Base-by-base conservation (phyloP, 1,140 invertebrate species). In the Epicauta chinensis region DNA sequence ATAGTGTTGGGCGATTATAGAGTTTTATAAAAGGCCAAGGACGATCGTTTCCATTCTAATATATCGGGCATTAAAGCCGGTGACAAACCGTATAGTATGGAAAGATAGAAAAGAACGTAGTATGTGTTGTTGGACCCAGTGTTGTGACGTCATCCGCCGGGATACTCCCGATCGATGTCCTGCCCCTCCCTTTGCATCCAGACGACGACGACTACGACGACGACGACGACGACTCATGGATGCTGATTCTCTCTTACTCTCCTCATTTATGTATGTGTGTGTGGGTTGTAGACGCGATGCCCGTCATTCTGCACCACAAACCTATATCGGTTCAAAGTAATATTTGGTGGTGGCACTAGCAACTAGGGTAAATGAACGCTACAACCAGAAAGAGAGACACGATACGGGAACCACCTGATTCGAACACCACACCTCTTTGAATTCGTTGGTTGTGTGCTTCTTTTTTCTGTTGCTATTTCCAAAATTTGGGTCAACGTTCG, bases 91-190 rank as follows among this genome's bases (percentile, higher is more conserved):
- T 46, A 30, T 31, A 43, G 37, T 23, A 34, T 47, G 16, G 36
- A 36, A 15, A 36, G 23, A 23, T 3, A 23, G 23, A 23, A 23
- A 23, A 23, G 46, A 40, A 36, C 40, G 46, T 47, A 47, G 45
- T n/a, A n/a, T n/a, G n/a, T 49, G 46, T 49, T 23, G 23, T 49
- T 50, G 35, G 53, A 51, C 48, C 46, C 51, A 51, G 45, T 51
- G 60, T 59, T 39, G 47, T 57, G 55, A 61, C 59, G 59, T 61
- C 59, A 61, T 58, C 58, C 53, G 58, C 60, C 60, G 55, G 59
- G 59, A 60, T 59, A 55, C 45, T 40, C 53, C 48, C 56, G 61
- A 63, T 63, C 61, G 61, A 63, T 63, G 58, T 49, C 45, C 57
- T 60, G 59, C 61, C 61, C 61, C 61, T 61, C 61, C 61, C 61